Conservation (phyloP, 2,113 vertebrate species). For the Leiothrix lutea region DNA sequence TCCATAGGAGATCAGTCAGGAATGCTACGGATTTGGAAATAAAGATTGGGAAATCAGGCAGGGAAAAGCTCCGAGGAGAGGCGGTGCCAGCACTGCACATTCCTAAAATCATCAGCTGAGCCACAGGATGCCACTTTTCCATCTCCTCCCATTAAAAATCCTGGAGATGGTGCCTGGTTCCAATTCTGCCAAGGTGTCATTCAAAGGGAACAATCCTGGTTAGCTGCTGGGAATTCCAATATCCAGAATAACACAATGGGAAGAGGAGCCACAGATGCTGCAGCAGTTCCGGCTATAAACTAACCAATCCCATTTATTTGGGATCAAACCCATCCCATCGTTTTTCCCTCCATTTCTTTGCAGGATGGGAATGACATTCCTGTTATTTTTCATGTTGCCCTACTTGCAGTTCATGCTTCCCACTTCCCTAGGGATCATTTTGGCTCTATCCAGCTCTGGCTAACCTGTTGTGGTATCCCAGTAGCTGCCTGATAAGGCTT, state of each 20-base stretch:
- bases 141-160: background rate
- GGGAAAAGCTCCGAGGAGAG: background rate
- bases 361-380: background rate
- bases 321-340: background rate
- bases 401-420: rapidly evolving
- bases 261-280: background rate
- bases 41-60: background rate
- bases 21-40: rapidly evolving
- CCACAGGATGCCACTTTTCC: rapidly evolving
- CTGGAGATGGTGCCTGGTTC: background rate
- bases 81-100: background rate
- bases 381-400: background rate
- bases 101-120: background rate
- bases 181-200: background rate
- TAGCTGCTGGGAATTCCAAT: background rate
- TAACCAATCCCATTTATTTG: background rate
- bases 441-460: background rate
- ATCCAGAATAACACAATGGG: background rate
- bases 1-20: background rate
- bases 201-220: background rate
- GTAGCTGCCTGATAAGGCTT: background rate
- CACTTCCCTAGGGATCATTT: background rate
- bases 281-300: rapidly evolving
- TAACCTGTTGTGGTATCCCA: rapidly evolving
- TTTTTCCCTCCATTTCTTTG: background rate